Evolutionary conservation across 2,888 invertebrate genomes (phyloP), one percentile per base, ranked within the genome.

Genomic region (Agrotis exclamationis): DNA sequence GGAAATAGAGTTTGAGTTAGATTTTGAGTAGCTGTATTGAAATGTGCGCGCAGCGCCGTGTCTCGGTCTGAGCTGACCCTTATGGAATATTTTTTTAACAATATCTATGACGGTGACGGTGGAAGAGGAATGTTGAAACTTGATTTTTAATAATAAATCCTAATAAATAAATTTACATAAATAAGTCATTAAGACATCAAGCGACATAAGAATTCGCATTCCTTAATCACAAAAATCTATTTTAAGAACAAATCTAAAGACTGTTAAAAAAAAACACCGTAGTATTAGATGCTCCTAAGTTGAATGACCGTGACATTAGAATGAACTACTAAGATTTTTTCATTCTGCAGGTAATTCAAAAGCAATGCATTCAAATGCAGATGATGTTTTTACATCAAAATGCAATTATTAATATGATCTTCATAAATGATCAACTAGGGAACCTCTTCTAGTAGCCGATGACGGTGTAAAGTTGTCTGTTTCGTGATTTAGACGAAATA

Each of bases 231-330:
- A 39, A 28, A 33, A 13, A 47, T 20, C 9, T 56, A 39, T 39
- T 39, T 9, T 39, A 0, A 11, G 4, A 47, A 20, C 28, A 7
- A 18, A 74, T 33, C 44, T 9, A 3, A 48, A 70, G 57, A n/a
- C 3, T 14, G 14, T 47, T 59, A 9, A 39, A 39, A 39, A n/a
- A 39, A 39, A 39, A 1, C 39, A 33, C 39, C 9, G 39, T 9
- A 39, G 6, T 33, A 33, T 6, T 6, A 9, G 1, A 22, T 3
- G 33, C 39, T 22, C 4, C 14, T 44, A 22, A 33, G 45, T 63
- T 64, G 53, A 47, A 45, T 39, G 48, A 63, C 63, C 47, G n/a
- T 16, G 3, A 14, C 22, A 28, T 67, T 53, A 51, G 44, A 33
- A 47, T 66, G 28, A 14, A 24, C 24, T 39, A 44, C n/a, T n/a